Evolutionary conservation across 2,113 vertebrate genomes (phyloP).

Genomic region (Macquaria australasica): DNA sequence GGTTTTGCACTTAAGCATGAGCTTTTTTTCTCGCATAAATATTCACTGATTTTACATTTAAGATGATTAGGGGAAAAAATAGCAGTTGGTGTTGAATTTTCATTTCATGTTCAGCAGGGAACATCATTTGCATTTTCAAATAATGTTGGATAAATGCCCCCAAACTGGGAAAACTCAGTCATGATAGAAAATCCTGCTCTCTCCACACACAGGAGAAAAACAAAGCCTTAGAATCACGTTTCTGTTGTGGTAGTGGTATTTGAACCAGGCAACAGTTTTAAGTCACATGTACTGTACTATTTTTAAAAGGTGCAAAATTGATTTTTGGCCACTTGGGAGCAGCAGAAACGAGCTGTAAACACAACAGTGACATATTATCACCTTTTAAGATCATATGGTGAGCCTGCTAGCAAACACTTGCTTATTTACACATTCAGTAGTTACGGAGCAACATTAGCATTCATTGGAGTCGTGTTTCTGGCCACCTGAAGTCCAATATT

Average conservation of each 20-base stretch:
- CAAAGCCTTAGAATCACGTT: neutral
- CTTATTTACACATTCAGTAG: neutral
- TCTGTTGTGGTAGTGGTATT: neutral
- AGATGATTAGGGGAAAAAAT: neutral
- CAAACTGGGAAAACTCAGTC: neutral
- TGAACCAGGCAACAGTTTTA: neutral
- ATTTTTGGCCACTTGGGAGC: too few relatives aligned
- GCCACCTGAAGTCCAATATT: neutral
- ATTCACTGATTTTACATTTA: neutral
- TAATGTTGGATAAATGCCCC: neutral
- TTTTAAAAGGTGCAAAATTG: too few relatives aligned
- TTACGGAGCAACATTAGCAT: neutral
- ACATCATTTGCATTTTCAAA: neutral
- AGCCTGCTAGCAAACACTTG: neutral
- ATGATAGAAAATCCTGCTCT: neutral
- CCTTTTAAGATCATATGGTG: neutral
- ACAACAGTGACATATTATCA: too few relatives aligned
- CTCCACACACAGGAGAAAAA: neutral
- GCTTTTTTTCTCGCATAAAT: neutral
- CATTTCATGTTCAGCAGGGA: neutral
- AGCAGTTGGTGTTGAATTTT: neutral
- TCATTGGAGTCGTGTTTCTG: neutral
- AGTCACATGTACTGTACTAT: too few relatives aligned
- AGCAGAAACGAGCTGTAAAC: too few relatives aligned
- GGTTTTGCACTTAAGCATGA: neutral